Conservation (phyloP, 2,888 invertebrate genomes). For the Orthosia gothica region DNA sequence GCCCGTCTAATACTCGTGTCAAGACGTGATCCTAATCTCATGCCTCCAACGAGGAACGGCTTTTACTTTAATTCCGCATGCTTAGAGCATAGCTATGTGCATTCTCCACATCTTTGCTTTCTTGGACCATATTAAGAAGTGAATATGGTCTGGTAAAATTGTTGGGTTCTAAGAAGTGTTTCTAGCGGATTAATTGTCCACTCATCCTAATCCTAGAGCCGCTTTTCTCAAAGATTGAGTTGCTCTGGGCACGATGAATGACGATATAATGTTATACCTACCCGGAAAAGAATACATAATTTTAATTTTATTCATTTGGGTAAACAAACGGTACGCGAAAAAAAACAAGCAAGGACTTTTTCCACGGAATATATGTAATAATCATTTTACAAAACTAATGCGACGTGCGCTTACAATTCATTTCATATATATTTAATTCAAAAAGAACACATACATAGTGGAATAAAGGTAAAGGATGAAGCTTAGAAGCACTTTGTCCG, state of each 20-base stretch:
- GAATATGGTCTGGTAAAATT: conserved; percentile 18
- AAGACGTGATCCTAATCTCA: conserved; percentile 70
- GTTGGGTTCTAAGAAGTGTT: conserved; percentile 1
- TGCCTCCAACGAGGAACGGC: conserved; percentile 34
- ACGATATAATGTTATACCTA: too few species aligned
- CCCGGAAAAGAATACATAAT: too few species aligned
- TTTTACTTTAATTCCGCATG: conserved; percentile 54
- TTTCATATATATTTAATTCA: too few species aligned
- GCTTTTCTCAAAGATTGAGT: background rate
- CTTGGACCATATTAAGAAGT: conserved; percentile 30
- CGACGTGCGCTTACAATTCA: too few species aligned
- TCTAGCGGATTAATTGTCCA: background rate
- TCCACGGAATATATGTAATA: too few species aligned
- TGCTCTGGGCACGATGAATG: background rate
- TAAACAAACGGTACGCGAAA: too few species aligned
- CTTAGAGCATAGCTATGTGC: conserved; percentile 16
- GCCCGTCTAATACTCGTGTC: conserved; percentile 61
- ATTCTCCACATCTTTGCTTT: conserved; percentile 29
- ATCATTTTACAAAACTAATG: too few species aligned
- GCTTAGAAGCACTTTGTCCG: background rate
- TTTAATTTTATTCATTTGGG: too few species aligned
- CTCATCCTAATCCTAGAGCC: background rate
- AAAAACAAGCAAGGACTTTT: too few species aligned
- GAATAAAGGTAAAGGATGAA: background rate
- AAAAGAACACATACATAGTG: too few species aligned